Percentiles rank a stretch among this genome's conserved stretches.
Conservation (phyloP, 30 jellyfish, hydroid and myxozoan genomes). For the Chrysaora quinquecirrha region DNA sequence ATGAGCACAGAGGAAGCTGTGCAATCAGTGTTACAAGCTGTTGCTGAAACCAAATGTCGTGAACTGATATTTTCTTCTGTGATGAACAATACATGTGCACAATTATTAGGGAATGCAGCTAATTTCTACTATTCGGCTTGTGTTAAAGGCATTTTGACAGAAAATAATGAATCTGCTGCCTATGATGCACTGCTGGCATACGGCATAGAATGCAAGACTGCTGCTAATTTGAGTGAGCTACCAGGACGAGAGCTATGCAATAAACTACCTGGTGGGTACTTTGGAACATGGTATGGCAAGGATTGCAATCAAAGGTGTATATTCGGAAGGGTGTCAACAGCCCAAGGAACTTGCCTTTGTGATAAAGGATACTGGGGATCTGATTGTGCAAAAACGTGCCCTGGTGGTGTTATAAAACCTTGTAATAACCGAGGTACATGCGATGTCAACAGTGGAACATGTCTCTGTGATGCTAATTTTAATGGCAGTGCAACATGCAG, state of each 20-base stretch:
- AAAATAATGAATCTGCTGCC: conserved; percentile 8
- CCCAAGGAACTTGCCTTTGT: conserved; percentile 34
- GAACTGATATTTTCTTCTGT: neutral
- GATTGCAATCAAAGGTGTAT: conserved; percentile 44
- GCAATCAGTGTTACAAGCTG: neutral
- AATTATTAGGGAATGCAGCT: conserved; percentile 14
- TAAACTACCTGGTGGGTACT: conserved; percentile 43
- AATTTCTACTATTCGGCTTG: conserved; percentile 29
- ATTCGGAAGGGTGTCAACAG: conserved; percentile 21
- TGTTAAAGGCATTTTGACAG: conserved; percentile 10
- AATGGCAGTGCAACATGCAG: conserved; percentile 51
- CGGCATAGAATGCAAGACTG: conserved; percentile 58
- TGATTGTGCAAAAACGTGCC: conserved; percentile 45
- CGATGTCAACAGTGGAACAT: conserved; percentile 46
- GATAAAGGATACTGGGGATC: conserved; percentile 65
- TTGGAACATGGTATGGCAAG: conserved; percentile 48
- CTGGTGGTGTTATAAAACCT: conserved; percentile 48
- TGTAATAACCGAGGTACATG: conserved; percentile 58
- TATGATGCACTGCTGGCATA: conserved; percentile 51
- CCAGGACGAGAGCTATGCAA: conserved; percentile 68
- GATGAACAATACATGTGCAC: conserved; percentile 37
- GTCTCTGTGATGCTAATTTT: conserved; percentile 52
- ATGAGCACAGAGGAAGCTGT: conserved; percentile 10
- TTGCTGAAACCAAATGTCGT: conserved; percentile 37
- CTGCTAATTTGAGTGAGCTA: conserved; percentile 17